Conservation (phyloP, 2,888 invertebrate genomes). For the Steinernema hermaphroditum region DNA sequence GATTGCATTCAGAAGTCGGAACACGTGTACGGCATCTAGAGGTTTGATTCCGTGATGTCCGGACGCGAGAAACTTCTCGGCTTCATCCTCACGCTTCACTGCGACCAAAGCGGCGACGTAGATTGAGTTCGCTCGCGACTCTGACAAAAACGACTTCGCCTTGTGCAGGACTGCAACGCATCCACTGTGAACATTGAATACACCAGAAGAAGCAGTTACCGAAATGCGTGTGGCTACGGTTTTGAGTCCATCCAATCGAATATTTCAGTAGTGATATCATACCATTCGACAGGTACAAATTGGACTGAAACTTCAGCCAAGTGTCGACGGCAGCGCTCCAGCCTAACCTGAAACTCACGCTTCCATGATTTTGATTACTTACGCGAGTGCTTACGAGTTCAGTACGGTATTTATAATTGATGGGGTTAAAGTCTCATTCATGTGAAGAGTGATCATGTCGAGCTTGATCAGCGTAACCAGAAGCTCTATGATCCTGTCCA, state of each 20-base stretch:
- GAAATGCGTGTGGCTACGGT: constrained; percentile 43
- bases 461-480: constrained; percentile 50
- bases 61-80: constrained; percentile 37
- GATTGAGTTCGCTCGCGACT: constrained; percentile 45
- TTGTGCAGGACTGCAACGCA: constrained; percentile 49
- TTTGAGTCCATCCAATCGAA: constrained; percentile 27
- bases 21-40: constrained; percentile 45
- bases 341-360: constrained; percentile 42
- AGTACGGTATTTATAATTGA: constrained; percentile 48
- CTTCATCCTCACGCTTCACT: constrained; percentile 41
- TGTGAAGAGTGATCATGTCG: constrained; percentile 48
- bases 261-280: constrained; percentile 48
- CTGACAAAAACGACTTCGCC: constrained; percentile 48
- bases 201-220: constrained; percentile 36
- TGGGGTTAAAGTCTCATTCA: constrained; percentile 50
- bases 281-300: constrained; percentile 51
- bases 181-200: not conserved
- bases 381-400: not conserved
- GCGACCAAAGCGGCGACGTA: constrained; percentile 47
- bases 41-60: constrained; percentile 36
- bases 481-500: constrained; percentile 53
- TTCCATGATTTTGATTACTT: not conserved
- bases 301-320: constrained; percentile 55
- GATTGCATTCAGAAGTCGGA: constrained; percentile 49
- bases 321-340: constrained; percentile 54